Evolutionary conservation across 2,888 invertebrate species (phyloP), one percentile per base, ranked within the genome.

Genomic region (Hecatera dysodea): DNA sequence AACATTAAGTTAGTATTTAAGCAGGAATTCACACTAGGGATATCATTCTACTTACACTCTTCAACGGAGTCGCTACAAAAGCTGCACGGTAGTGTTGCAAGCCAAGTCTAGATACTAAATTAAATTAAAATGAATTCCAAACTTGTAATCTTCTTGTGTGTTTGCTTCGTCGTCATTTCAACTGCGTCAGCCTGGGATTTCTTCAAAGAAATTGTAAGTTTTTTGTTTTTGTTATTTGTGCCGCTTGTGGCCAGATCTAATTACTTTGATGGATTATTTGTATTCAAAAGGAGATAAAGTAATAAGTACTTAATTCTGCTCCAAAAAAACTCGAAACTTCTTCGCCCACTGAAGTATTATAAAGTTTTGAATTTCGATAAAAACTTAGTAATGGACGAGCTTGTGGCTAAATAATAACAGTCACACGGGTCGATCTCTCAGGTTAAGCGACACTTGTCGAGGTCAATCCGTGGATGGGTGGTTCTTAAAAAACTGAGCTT

Each of bases 131-230:
- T 80, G 69, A 80, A 77, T 71, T 64, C 78, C 2, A 81, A 81
- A 53, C 8, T 78, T 12, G 8, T 81, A 0, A 46, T 81, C 15
- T 81, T 81, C 46, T 52, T 81, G 42, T 81, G 81, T 15, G 67
- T 81, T 22, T 81, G 81, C 19, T 55, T 81, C 11, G 15, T 81
- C 12, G 57, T 64, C 11, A 61, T 82, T 50, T 72, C 82, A 0
- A 73, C 77, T 11, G 80, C 24, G 0, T 52, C 82, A 3, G 82
- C 82, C 0, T 76, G 80, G 73, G 71, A 82, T 65, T 29, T 82
- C 1, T 80, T 82, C 12, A 82, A 82, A 63, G 82, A 82, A 67
- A 66, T 82, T 57, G 82, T 82, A 63, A 77, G 77, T 72, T 63
- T 52, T 39, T 46, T 9, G 39, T 8, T 11, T 7, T 22, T 50